These are phyloP conservation scores for Apis mellifera DNA, from an alignment of 1,140 invertebrate genomes.

Conservation along the genomic window Amel_HAv3.1 CM009931.2:10917001-10917500, in stretches of 20 bases:
- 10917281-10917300: slow-evolving; percentile 92
- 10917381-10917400: slow-evolving; percentile 87
- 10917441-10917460: slow-evolving; percentile 90
- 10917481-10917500: slow-evolving; percentile 96
- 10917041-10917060: no score
- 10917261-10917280: slow-evolving; percentile 91
- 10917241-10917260: slow-evolving; percentile 93
- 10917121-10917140: slow-evolving; percentile 92
- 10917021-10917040: no score
- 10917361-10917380: no score
- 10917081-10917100: slow-evolving; percentile 92
- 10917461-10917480: slow-evolving; percentile 92
- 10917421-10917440: slow-evolving; percentile 93
- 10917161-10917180: slow-evolving; percentile 93
- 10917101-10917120: slow-evolving; percentile 91
- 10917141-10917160: slow-evolving; percentile 96
- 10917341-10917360: no score
- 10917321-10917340: slow-evolving; percentile 90
- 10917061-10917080: background rate
- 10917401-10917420: slow-evolving; percentile 96
- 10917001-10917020: no score
- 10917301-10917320: slow-evolving; percentile 92
- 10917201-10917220: slow-evolving; percentile 89
- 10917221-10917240: slow-evolving; percentile 92
- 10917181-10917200: slow-evolving; percentile 89